Base-by-base conservation (phyloP, 2,113 vertebrate species). In the Copsychus sechellarum region DNA sequence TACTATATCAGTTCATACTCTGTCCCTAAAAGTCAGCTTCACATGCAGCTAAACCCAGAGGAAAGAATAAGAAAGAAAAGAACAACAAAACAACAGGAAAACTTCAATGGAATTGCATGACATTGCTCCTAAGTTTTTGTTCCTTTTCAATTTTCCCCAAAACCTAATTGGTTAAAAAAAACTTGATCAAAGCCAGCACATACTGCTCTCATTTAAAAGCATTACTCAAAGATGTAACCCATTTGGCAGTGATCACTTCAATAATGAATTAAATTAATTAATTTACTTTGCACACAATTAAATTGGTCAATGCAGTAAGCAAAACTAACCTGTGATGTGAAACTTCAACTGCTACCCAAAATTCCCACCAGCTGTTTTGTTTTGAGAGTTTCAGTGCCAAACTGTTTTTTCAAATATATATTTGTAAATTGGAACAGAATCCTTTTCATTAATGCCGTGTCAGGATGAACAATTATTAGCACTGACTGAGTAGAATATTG, bases 401-500 rank as follows among this genome's bases (percentile, higher is more conserved):
- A 29, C 36, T 69, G 51, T n/a, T 76, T 92, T 93, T 33, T 64
- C 33, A 61, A 73, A 77, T 43, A 31, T 14, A 34, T 66, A 31
- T 36, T 67, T 67, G 5, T 18, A 76, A 92, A 96, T 45, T 86
- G 58, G 47, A 93, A 92, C 77, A 78, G 28, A 73, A 84, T 51
- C 8, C 23, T 36, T 76, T 82, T 53, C 36, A 88, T 67, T 95
- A 95, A 91, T 90, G 64, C 21, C 22, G 1, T 81, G 50, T 90
- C 89, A 80, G 53, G 38, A 48, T 87, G 58, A 87, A 82, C 47
- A 92, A 72, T 92, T 90, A 89, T 66, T 94, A 88, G 26, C 45
- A 85, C 42, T 91, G 76, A 95, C 86, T 53, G 88, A 95, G 48
- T 58, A 45, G 53, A 95, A 83, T 31, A 67, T 78, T 91, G 62